A percentile compares a stretch with the other conserved stretches of the same genome.
Evolutionary conservation across 2,113 vertebrate genomes (phyloP).

Genomic region (Carlito syrichta): DNA sequence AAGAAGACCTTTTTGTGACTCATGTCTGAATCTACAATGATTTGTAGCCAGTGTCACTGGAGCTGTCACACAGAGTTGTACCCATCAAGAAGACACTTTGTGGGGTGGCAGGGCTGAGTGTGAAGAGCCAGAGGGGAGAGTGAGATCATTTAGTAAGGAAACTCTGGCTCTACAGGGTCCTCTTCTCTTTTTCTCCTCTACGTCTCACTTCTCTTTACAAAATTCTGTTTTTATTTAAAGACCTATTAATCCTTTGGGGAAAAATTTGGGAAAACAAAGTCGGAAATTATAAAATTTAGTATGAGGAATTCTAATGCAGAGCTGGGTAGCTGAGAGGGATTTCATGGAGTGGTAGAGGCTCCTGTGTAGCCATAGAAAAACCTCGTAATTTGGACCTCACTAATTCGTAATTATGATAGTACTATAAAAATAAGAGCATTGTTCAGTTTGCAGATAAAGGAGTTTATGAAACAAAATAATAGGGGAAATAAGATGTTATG

Average conservation of each 20-base stretch:
- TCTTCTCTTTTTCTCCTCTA: not conserved
- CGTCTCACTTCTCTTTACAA: not conserved
- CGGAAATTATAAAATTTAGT: not conserved
- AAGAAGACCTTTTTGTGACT: not conserved
- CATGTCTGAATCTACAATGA: not conserved
- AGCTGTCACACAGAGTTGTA: not conserved
- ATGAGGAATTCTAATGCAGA: not conserved
- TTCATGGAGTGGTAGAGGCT: not conserved
- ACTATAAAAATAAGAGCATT: not conserved
- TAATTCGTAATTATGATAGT: not conserved
- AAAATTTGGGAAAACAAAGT: conserved; percentile 9
- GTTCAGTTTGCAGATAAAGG: not conserved
- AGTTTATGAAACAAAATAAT: conserved; percentile 30
- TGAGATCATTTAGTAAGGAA: not conserved
- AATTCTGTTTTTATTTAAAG: not conserved
- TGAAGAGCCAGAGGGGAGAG: not conserved
- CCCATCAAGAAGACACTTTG: not conserved
- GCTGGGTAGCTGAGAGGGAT: not conserved
- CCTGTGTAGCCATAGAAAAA: not conserved
- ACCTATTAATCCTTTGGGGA: not conserved
- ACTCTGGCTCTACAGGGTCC: not conserved
- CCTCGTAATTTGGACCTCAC: not conserved
- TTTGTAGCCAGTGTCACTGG: not conserved
- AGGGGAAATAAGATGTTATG: not conserved
- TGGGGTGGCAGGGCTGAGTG: not conserved